Evolutionary conservation across 1,140 invertebrate genomes (phyloP), one percentile per base, ranked within the genome.

Genomic region (Heliconius hewitsoni): DNA sequence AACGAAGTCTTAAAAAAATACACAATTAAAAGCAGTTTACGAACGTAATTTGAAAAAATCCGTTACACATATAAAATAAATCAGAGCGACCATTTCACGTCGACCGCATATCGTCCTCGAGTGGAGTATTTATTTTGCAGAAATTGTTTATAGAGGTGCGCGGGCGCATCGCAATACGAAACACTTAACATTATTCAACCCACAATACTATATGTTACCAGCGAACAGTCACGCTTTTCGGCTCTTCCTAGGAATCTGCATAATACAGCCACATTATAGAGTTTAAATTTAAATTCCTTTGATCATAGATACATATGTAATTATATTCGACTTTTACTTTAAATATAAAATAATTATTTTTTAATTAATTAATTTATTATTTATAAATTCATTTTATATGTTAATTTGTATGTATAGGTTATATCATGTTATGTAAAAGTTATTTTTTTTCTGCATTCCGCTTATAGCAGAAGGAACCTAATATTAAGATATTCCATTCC

Each of bases 171-270:
- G 86, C 82, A 83, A 86, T 85, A 87, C 82, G 82, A 87, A 86
- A 86, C 88, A 86, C 85, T 87, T 87, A 87, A 91, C 89, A 92
- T 91, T 92, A 89, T 89, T 88, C 89, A 87, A 83, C 81, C 85
- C 85, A 83, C 85, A 85, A 84, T 85, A 83, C 84, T 81, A 77
- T 81, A 77, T 83, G 84, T 85, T 87, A 82, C 86, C 86, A 84
- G 84, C 85, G n/a, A 81, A 76, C 82, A 88, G 91, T 92, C 91
- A 92, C 91, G 91, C 88, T 89, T 89, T 87, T 85, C 70, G 87
- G 83, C 81, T 86, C 87, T 89, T 88, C 87, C 87, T 87, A 82
- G 74, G 81, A 87, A 90, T 91, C 89, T 89, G 88, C 90, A 91
- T 91, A 87, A 89, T 89, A 85, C 83, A 76, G 85, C 85, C 87